Percentiles rank a stretch among this genome's conserved stretches.
phyloP scores from a whole-genome alignment of 2,113 vertebrate genomes.

The Hydropotes inermis region DNA sequence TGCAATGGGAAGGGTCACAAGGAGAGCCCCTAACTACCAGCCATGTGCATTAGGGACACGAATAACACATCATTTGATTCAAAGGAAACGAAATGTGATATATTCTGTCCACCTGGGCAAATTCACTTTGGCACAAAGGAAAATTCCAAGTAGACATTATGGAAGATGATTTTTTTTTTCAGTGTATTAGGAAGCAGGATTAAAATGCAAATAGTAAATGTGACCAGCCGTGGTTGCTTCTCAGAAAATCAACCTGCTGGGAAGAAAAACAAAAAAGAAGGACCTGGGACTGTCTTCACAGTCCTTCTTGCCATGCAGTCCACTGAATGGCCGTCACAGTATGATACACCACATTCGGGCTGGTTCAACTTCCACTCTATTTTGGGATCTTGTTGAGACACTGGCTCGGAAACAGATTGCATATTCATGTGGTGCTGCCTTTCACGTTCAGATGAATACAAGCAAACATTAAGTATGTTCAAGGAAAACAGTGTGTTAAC shows the following conservation, averaged over 20 bases:
- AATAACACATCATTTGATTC: not conserved
- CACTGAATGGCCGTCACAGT: accelerated
- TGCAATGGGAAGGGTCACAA: not conserved
- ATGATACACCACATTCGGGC: accelerated
- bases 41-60: not conserved
- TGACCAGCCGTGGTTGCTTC: not conserved
- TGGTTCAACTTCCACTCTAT: not conserved
- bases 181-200: not conserved
- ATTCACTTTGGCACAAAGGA: not conserved
- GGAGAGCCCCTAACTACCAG: not conserved
- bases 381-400: not conserved
- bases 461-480: not conserved
- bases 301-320: too few species aligned
- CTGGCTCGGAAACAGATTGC: not conserved
- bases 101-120: not conserved
- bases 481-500: not conserved
- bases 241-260: not conserved
- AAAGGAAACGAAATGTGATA: not conserved
- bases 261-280: not conserved
- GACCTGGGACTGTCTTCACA: not conserved
- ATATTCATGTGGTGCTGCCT: not conserved
- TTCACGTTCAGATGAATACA: not conserved
- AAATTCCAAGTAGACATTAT: not conserved
- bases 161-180: not conserved
- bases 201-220: not conserved